These are phyloP conservation scores for Redunca redunca DNA, from an alignment of 2,113 vertebrate species.

Conservation along the genomic window DNA sequence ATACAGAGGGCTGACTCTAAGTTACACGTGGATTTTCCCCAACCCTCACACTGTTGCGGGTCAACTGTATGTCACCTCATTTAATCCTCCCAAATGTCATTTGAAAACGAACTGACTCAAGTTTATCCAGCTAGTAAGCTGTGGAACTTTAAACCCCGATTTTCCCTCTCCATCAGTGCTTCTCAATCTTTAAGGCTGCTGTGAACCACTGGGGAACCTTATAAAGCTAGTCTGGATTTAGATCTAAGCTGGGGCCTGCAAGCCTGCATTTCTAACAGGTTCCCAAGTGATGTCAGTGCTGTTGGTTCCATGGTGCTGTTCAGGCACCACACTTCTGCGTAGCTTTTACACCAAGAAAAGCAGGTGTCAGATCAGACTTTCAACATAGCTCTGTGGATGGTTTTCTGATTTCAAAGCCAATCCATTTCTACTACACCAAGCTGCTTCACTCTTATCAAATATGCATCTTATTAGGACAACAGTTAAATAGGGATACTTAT, in stretches of 20 bases:
- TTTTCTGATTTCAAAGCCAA: background rate
- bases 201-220: background rate
- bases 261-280: background rate
- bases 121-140: background rate
- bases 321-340: background rate
- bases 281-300: background rate
- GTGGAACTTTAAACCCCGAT: background rate
- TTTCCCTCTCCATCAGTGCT: background rate
- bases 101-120: background rate
- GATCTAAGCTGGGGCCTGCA: background rate
- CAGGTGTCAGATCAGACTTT: slow-evolving; percentile 5
- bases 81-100: background rate
- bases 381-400: background rate
- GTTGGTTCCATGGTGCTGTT: background rate
- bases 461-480: background rate
- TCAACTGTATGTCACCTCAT: background rate
- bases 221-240: background rate
- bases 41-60: background rate
- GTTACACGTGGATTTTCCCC: background rate
- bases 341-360: slow-evolving; percentile 5
- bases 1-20: background rate
- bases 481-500: background rate
- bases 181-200: background rate
- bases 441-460: background rate
- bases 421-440: background rate